Evolutionary conservation across 92 coral and sea anemone species (phyloP), one percentile per base, ranked within the genome.

Genomic region (Siderastrea radians): DNA sequence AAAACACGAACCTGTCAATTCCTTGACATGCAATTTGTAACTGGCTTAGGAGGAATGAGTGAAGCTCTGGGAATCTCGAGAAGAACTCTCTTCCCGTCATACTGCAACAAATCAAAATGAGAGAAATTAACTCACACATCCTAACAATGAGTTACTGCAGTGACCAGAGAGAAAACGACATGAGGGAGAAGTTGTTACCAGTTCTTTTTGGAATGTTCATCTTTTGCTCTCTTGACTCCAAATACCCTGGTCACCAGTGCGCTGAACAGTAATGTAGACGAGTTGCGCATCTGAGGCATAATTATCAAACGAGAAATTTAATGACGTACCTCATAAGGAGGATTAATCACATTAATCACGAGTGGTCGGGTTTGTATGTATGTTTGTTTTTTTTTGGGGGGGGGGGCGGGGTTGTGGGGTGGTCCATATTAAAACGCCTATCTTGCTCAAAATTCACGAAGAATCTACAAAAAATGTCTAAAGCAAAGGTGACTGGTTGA

Each of bases 31-130:
- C 94, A 58, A 68, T 77, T 70, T 88, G 84, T 44, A 97, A 80
- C 72, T 95, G 92, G 45, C 87, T 77, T 14, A 93, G 77, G 46
- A 97, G 87, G 84, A 97, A 97, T 8, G 98, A 83, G 68, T 97
- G 97, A 63, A 97, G 81, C 53, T 88, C 93, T 50, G 99, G 99
- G 82, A 93, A 97, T 61, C 99, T 90, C 48, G 96, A 96, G 90
- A 97, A 97, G 82, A 97, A 97, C 52, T 95, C 99, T 72, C 99
- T 90, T 44, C 99, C 99, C n/a, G 98, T 97, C 99, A 97, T 95
- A 49, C 99, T 97, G 49, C 74, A 76, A 66, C 1, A 75, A 75
- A 84, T 7, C 3, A 49, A 66, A 16, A 51, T 13, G 4, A 59
- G 47, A 12, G 44, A 70, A 15, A 19, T 68, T 1, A 72, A 19